A percentile compares a stretch with the other conserved stretches of the same genome.
Evolutionary conservation across 1,140 invertebrate species (phyloP).

Genomic region (Bombus pyrosoma): DNA sequence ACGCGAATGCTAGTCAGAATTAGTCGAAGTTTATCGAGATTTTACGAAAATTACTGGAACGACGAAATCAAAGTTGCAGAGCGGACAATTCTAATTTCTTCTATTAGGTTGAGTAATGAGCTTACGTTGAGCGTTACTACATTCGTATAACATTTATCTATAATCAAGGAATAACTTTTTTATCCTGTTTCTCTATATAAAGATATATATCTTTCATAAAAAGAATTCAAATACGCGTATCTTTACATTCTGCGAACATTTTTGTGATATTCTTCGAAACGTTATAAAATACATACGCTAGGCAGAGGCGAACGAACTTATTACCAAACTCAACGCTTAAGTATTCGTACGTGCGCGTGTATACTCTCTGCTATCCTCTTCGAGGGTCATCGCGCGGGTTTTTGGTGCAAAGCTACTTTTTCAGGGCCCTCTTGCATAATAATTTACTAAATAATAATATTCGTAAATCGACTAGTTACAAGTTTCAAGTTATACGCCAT

Average conservation of each 20-base stretch:
- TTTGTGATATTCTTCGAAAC: background rate
- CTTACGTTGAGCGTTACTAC: background rate
- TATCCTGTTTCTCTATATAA: background rate
- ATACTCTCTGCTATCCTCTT: background rate
- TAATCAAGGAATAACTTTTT: background rate
- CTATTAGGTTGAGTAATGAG: background rate
- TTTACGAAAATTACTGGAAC: background rate
- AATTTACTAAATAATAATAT: background rate
- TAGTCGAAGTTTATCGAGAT: background rate
- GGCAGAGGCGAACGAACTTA: background rate
- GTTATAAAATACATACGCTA: background rate
- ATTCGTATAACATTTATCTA: background rate
- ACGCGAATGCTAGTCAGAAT: background rate
- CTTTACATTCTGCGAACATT: too few species aligned
- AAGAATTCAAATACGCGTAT: too few species aligned
- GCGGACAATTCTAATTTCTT: background rate
- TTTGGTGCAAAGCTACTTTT: background rate
- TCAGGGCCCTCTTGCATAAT: background rate
- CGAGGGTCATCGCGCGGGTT: background rate
- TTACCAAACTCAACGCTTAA: background rate
- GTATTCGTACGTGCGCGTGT: background rate
- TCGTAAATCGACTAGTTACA: background rate
- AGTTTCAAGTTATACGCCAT: background rate
- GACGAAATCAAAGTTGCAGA: background rate
- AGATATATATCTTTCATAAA: too few species aligned